Base-by-base conservation (phyloP, 2,113 vertebrate species). In the Boleophthalmus pectinirostris region DNA sequence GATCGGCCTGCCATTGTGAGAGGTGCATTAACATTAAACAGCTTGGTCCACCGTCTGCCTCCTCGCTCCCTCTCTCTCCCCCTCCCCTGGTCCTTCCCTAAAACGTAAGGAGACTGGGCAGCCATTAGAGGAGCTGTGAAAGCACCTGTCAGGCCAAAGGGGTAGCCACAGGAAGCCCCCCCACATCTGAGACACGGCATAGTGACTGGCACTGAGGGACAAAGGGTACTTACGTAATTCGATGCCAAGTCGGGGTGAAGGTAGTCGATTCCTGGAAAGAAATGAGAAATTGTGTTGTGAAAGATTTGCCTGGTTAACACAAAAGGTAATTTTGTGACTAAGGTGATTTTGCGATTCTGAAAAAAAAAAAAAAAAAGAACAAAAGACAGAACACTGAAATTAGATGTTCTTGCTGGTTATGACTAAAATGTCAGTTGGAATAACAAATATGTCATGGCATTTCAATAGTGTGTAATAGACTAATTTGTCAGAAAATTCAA, bases 181-280 rank as follows among this genome's bases (percentile, higher is more conserved):
- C 72, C 61, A 78, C 72, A 85, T 69, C 71, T 18, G 38, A 7
- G 21, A 77, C 72, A 66, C 68, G 33, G 70, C 60, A 69, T 25
- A 57, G 79, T 73, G 66, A 70, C 65, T 66, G 47, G 80, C 72
- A 75, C 64, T 56, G 33, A 78, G 43, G 71, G 11, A 65, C 33
- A 25, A 29, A 72, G 33, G 65, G 60, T 94, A 98, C 97, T 98
- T 92, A 98, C 97, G 0, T 98, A 98, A 90, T 97, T 98, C 23
- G 95, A 94, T 85, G 96, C 95, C 79, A 98, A 93, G 90, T 98
- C 97, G 45, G 97, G 96, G 89, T 98, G 97, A 46, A 98, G 94
- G 86, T 98, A 98, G 90, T 98, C 97, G 67, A 98, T 98, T 73
- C 97, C 97, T 98, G 93, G 74, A 93, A 91, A 75, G 71, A 38